Evolutionary conservation across 1,140 invertebrate genomes (phyloP).

Genomic region (Trinorchestia longiramus): DNA sequence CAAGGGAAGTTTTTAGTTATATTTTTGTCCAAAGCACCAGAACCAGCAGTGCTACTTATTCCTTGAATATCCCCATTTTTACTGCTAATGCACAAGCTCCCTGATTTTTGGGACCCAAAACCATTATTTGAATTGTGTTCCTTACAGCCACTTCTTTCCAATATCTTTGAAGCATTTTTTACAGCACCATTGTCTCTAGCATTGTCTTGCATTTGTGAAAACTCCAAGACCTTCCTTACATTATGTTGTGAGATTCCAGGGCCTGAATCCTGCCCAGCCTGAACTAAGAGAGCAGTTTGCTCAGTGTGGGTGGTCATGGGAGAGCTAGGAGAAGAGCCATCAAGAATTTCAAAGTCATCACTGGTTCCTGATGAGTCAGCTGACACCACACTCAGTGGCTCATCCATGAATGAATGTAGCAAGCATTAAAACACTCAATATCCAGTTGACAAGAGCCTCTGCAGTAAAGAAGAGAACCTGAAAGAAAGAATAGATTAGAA

Average conservation of each 20-base stretch:
- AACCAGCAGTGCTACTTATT: background rate
- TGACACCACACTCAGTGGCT: slow-evolving; percentile 82
- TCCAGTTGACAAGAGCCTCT: background rate
- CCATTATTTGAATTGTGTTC: background rate
- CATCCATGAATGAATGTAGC: slow-evolving; percentile 76
- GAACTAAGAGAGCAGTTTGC: background rate
- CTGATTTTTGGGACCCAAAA: background rate
- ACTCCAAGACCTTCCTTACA: background rate
- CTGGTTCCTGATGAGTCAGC: slow-evolving; percentile 85
- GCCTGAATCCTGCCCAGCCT: background rate
- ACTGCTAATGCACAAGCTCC: background rate
- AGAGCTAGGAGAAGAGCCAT: slow-evolving; percentile 62
- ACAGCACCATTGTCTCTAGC: background rate
- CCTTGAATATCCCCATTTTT: background rate
- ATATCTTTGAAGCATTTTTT: background rate
- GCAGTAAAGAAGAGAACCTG: background rate
- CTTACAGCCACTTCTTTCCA: background rate
- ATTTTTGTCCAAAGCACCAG: background rate
- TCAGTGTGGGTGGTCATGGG: slow-evolving; percentile 68
- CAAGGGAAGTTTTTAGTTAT: background rate
- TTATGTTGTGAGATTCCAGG: background rate
- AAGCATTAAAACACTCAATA: background rate
- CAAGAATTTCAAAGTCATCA: slow-evolving; percentile 87
- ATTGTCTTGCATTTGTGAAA: background rate
- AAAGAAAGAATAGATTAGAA: background rate